These are phyloP conservation scores for Ophonus ardosiacus DNA, from an alignment of 2,888 invertebrate genomes.

Conservation along the genomic window DNA sequence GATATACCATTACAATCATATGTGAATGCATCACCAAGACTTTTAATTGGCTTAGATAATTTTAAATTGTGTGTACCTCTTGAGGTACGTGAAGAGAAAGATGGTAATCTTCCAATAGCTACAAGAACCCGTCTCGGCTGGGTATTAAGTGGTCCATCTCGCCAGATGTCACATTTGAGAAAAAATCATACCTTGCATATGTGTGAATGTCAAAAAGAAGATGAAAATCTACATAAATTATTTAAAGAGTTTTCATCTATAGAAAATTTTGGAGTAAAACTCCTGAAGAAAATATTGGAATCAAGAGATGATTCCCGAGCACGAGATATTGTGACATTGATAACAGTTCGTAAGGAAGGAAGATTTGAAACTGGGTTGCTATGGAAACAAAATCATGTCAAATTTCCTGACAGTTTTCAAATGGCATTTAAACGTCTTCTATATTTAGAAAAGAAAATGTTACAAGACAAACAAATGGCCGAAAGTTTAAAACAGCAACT, in stretches of 20 bases:
- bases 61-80: neutral
- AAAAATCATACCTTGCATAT: neutral
- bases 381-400: conserved; percentile 64
- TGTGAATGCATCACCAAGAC: neutral
- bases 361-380: conserved; percentile 66
- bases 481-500: neutral
- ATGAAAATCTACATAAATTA: neutral
- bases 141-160: neutral
- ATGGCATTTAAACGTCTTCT: conserved; percentile 16
- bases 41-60: neutral
- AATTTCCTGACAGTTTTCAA: conserved; percentile 14
- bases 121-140: neutral
- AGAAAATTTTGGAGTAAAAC: conserved; percentile 2
- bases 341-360: conserved; percentile 54
- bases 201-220: neutral
- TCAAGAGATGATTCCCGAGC: neutral
- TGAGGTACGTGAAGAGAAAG: neutral
- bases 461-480: neutral
- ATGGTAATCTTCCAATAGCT: neutral
- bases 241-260: neutral
- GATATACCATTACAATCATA: neutral
- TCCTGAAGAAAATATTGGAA: neutral
- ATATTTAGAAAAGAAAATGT: conserved; percentile 16
- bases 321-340: conserved; percentile 59
- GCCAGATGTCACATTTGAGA: neutral